Percentiles rank a stretch among this genome's conserved stretches.
These are phyloP conservation scores for Silurus asotus DNA, from an alignment of 2,113 vertebrate genomes.

Conservation along the genomic window DNA sequence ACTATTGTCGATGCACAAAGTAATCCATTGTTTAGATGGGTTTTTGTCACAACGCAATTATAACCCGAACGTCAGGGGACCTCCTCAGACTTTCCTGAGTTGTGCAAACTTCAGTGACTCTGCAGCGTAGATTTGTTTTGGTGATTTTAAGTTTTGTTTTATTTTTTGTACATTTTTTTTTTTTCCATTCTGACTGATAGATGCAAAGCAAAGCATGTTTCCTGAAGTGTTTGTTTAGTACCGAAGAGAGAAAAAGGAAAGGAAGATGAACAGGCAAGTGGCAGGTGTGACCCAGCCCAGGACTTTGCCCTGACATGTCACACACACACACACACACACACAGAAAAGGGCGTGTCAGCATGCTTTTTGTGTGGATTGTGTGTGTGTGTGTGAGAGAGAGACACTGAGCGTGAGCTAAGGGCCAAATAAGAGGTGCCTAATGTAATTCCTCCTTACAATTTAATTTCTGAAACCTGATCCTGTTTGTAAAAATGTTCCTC, in stretches of 20 bases:
- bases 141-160: not conserved
- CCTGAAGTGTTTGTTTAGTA: not conserved
- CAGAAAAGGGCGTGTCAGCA: not conserved
- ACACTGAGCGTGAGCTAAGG: not conserved
- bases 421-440: not conserved
- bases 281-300: constrained; percentile 51
- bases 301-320: constrained; percentile 50
- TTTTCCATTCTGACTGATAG: not conserved
- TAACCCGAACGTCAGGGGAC: not conserved
- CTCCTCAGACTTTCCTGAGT: not conserved
- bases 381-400: not conserved
- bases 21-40: not conserved
- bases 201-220: not conserved
- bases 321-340: constrained; percentile 5
- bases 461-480: constrained; percentile 16
- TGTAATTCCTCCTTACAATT: constrained; percentile 24
- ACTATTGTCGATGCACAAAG: not conserved
- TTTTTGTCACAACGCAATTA: not conserved
- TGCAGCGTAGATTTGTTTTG: not conserved
- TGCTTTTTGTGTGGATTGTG: not conserved
- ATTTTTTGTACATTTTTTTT: not conserved
- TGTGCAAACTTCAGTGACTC: not conserved
- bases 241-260: not conserved
- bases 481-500: constrained; percentile 8
- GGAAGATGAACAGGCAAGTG: constrained; percentile 32